Evolutionary conservation across 1,140 invertebrate genomes (phyloP), one percentile per base, ranked within the genome.

Genomic region (Achroia grisella): DNA sequence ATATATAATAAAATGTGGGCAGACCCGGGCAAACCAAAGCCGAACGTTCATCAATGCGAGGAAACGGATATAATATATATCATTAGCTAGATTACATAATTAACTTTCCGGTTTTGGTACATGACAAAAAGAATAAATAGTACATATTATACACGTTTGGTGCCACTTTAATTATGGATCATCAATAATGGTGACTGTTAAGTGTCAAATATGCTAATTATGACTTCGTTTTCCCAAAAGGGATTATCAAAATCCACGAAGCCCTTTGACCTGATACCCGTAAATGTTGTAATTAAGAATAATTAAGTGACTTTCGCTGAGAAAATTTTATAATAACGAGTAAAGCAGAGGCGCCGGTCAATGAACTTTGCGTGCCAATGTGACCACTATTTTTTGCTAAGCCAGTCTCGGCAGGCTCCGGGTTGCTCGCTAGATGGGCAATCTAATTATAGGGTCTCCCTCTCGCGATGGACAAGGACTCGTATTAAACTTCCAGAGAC

Each of bases 401-500:
- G 64, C 65, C 55, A 63, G 65, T 69, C 60, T 52, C 58, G 56
- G 44, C 58, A 58, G 60, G 56, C 64, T 60, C 52, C 54, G 55
- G 60, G 53, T 52, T 61, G 60, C 60, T 61, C 49, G 58, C 69
- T 73, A 60, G 63, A 64, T 67, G 56, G 60, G 53, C 62, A 65
- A 73, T 78, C 74, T 75, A 78, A 78, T 71, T 75, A 78, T 73
- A 78, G 70, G 63, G 51, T 45, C 39, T 56, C 53, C 48, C 49
- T 62, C 55, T 63, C 58, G 42, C 46, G 51, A 61, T 63, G 66
- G 45, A 56, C 55, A 50, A 45, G 55, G 50, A 46, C 43, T 56
- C 29, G 47, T 48, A 44, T 60, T 53, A 57, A 60, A 53, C 47
- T 53, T 52, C 52, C 11, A 56, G 51, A 56, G 51, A 52, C 62